Percentiles rank a stretch among this genome's conserved stretches.
Conservation (phyloP, 2,888 invertebrate species). For the Clepsis dumicolana region DNA sequence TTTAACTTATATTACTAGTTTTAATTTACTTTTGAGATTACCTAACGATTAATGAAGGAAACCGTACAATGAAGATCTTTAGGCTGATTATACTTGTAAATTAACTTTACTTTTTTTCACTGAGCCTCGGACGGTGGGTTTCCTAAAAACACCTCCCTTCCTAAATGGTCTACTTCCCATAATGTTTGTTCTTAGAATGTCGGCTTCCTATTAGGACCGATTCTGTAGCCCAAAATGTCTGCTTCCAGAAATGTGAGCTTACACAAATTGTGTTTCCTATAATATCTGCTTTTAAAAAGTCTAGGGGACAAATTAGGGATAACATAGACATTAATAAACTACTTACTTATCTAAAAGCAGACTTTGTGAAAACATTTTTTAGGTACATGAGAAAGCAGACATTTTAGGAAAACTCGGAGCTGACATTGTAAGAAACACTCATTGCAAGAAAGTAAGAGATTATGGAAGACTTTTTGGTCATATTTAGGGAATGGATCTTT, state of each 20-base stretch:
- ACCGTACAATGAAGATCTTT: conserved; percentile 42
- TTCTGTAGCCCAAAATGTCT: background rate
- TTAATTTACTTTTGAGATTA: conserved; percentile 35
- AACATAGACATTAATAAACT: background rate
- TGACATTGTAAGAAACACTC: background rate
- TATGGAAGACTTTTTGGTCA: no score
- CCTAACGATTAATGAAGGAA: conserved; percentile 38
- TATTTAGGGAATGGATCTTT: no score
- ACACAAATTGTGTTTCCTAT: background rate
- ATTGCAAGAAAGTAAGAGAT: no score
- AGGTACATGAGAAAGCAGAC: background rate
- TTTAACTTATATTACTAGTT: conserved; percentile 49
- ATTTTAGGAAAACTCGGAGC: background rate
- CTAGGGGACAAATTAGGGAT: background rate
- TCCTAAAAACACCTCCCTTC: background rate
- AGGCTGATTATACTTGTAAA: conserved; percentile 31
- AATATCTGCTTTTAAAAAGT: background rate
- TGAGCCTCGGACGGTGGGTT: background rate
- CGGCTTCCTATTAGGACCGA: background rate
- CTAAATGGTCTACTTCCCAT: background rate
- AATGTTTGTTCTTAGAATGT: background rate
- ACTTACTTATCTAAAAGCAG: conserved; percentile 2
- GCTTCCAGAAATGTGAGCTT: background rate
- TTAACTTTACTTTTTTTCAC: background rate
- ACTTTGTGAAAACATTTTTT: background rate